Conservation (phyloP, 1,140 invertebrate genomes). For the Zaprionus ornatus region DNA sequence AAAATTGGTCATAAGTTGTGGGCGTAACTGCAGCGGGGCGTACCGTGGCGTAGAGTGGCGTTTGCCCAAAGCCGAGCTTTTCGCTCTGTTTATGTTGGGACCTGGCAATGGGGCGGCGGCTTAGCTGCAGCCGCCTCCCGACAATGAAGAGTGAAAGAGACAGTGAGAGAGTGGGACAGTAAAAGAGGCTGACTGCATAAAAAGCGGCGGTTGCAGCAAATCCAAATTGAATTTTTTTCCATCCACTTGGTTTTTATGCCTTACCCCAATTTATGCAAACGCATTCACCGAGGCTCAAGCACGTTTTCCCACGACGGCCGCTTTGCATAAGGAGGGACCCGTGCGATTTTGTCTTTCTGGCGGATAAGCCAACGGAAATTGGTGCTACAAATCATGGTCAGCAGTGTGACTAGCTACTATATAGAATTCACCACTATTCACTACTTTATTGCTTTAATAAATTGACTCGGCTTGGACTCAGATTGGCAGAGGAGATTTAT, state of each 20-base stretch:
- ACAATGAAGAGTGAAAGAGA: conserved; percentile 11
- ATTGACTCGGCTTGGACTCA: neutral
- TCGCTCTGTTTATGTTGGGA: conserved; percentile 60
- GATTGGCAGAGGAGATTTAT: neutral
- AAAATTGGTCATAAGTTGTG: conserved; percentile 63
- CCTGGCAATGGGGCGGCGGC: conserved; percentile 19
- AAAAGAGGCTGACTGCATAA: conserved; percentile 19
- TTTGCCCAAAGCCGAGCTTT: conserved; percentile 49
- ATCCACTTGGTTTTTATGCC: conserved; percentile 44
- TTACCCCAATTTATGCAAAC: conserved; percentile 72
- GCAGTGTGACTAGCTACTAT: neutral
- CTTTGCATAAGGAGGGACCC: conserved; percentile 45
- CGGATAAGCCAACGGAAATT: conserved; percentile 45
- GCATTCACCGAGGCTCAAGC: conserved; percentile 66
- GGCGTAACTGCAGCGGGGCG: conserved; percentile 45
- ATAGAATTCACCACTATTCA: conserved; percentile 8
- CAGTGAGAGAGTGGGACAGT: neutral
- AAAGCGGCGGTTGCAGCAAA: conserved; percentile 54
- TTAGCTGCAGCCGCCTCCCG: conserved; percentile 44
- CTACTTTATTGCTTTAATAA: neutral
- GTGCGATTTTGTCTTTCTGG: conserved; percentile 35
- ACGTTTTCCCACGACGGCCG: conserved; percentile 51
- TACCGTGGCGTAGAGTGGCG: neutral
- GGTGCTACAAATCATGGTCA: conserved; percentile 50
- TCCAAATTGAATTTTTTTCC: conserved; percentile 74